Percentiles rank a stretch among this genome's conserved stretches.
Conservation (phyloP, 2,113 vertebrate species). For the Pachycephala philippinensis region DNA sequence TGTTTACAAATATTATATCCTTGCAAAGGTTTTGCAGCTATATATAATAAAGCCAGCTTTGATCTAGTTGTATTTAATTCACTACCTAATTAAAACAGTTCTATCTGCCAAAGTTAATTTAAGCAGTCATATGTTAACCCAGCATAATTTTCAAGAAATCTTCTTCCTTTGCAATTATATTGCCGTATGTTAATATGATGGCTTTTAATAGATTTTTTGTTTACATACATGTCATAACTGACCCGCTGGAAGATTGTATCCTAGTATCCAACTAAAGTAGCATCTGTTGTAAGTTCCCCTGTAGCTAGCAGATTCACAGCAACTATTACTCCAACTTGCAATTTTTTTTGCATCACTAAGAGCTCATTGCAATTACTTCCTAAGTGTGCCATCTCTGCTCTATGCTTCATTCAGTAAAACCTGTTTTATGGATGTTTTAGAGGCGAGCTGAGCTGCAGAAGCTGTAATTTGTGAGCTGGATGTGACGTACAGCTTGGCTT, state of each 20-base stretch:
- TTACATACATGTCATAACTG: not conserved
- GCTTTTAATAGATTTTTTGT: not conserved
- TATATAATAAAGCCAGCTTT: not conserved
- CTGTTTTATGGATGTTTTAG: not conserved
- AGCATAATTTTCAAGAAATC: slow-evolving; percentile 5
- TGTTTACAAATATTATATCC: not conserved
- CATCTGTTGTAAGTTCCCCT: not conserved
- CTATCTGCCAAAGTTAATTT: slow-evolving; percentile 12
- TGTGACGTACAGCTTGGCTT: not conserved
- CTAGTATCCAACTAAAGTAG: not conserved
- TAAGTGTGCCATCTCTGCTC: not conserved
- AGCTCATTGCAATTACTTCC: not conserved
- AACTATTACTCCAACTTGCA: not conserved
- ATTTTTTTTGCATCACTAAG: not conserved
- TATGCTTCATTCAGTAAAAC: not conserved
- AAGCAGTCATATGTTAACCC: slow-evolving; percentile 7
- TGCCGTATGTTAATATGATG: not conserved
- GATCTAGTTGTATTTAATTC: not conserved
- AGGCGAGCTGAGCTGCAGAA: not conserved
- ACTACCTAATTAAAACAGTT: not conserved
- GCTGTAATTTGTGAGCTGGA: not conserved
- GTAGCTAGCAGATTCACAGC: not conserved
- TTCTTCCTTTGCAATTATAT: not conserved
- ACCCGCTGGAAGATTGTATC: not conserved
- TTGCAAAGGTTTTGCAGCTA: not conserved